Evolutionary conservation across 2,888 invertebrate species (phyloP).

Genomic region (Trichacis sp.): DNA sequence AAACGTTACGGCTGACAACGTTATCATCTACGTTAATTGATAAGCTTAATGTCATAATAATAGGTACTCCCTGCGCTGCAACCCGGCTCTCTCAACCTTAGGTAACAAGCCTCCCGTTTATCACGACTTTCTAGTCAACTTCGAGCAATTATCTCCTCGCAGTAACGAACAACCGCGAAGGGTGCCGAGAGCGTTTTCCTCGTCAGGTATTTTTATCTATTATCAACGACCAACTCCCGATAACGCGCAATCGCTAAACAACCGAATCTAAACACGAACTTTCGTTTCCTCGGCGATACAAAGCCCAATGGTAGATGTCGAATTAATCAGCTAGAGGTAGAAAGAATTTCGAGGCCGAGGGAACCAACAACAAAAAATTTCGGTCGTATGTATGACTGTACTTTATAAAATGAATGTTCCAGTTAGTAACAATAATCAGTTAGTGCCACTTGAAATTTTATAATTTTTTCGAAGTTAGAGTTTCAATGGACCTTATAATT

Average conservation of each 20-base stretch:
- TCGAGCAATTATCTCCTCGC: constrained; percentile 44
- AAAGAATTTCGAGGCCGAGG: no score
- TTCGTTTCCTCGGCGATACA: neutral
- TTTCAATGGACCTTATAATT: no score
- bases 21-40: neutral
- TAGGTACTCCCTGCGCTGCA: constrained; percentile 4
- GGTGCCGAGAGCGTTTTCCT: constrained; percentile 42
- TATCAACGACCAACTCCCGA: constrained; percentile 12
- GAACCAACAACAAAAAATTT: no score
- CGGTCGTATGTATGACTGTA: no score
- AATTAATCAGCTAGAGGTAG: no score
- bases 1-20: no score
- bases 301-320: neutral
- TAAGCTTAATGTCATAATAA: neutral
- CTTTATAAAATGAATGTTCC: no score
- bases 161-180: constrained; percentile 43
- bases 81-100: constrained; percentile 7
- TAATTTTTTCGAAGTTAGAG: no score
- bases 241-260: neutral
- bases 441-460: no score
- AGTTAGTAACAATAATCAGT: no score
- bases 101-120: constrained; percentile 39
- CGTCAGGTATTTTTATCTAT: constrained; percentile 36
- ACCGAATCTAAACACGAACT: neutral
- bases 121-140: constrained; percentile 48